phyloP scores from a whole-genome alignment of 2,888 invertebrate species.

The Callyntrura guangdongensis region DNA sequence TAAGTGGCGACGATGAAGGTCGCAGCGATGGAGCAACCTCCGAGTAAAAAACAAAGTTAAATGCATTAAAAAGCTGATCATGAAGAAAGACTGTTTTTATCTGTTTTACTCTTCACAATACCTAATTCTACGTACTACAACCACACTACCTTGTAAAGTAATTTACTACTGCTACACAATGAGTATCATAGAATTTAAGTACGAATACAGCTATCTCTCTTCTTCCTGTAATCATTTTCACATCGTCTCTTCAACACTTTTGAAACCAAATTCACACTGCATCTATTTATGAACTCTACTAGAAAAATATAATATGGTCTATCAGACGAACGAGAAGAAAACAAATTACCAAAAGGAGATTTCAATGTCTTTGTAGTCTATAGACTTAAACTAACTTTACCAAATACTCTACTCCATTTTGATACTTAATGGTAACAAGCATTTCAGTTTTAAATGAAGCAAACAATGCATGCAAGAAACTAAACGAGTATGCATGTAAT shows the following conservation, averaged over 20 bases:
- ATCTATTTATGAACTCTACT: not conserved
- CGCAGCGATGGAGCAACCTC: slow-evolving; percentile 79
- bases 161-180: slow-evolving; percentile 27
- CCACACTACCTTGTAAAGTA: slow-evolving; percentile 39
- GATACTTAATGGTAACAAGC: slow-evolving; percentile 15
- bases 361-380: slow-evolving; percentile 38
- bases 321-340: slow-evolving; percentile 11
- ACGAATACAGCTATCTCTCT: not conserved
- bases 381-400: slow-evolving; percentile 17
- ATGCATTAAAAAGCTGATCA: slow-evolving; percentile 62
- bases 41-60: slow-evolving; percentile 74
- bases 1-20: slow-evolving; percentile 74
- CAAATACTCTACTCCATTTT: slow-evolving; percentile 55
- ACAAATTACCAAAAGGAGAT: slow-evolving; percentile 60
- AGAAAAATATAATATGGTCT: slow-evolving; percentile 9
- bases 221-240: not conserved
- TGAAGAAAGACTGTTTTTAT: slow-evolving; percentile 77
- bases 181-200: not conserved
- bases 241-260: slow-evolving; percentile 9
- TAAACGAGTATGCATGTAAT: slow-evolving; percentile 31
- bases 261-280: slow-evolving; percentile 36
- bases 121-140: slow-evolving; percentile 45
- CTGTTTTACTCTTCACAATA: slow-evolving; percentile 75
- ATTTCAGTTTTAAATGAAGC: slow-evolving; percentile 25
- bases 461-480: slow-evolving; percentile 49